These are phyloP conservation scores for Scaptomyza tumidula DNA, from an alignment of 2,888 invertebrate genomes.

Conservation along the genomic window DNA sequence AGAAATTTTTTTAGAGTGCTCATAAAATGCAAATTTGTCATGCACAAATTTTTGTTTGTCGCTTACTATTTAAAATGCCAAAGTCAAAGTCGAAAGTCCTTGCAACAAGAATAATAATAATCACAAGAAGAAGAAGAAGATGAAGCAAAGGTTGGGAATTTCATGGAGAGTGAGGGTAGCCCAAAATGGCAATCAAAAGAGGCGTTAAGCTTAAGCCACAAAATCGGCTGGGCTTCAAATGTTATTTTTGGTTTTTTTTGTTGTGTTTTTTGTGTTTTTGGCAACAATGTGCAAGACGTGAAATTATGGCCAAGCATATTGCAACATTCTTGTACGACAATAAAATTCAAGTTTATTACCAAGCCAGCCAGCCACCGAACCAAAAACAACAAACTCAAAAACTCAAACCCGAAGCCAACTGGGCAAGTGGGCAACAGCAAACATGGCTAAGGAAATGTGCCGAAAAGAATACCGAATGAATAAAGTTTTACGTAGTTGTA, in stretches of 20 bases:
- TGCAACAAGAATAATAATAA: constrained; percentile 4
- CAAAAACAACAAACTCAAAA: constrained; percentile 13
- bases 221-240: constrained; percentile 45
- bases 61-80: constrained; percentile 31
- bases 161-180: not conserved
- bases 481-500: constrained; percentile 39
- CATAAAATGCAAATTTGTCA: constrained; percentile 45
- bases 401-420: constrained; percentile 14
- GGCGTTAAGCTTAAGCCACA: constrained; percentile 60
- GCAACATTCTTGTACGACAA: constrained; percentile 81
- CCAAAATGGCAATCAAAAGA: constrained; percentile 54
- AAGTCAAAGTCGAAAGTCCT: constrained; percentile 36
- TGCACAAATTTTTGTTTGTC: constrained; percentile 24
- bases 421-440: constrained; percentile 25
- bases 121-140: not conserved
- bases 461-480: constrained; percentile 45
- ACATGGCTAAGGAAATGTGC: constrained; percentile 32
- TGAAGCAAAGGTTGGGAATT: not conserved
- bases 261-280: constrained; percentile 36
- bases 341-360: constrained; percentile 81
- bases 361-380: constrained; percentile 33
- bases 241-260: too few species aligned
- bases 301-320: constrained; percentile 80
- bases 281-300: constrained; percentile 70
- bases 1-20: constrained; percentile 16